Base-by-base conservation (phyloP, 2,113 vertebrate species). In the Phycodurus eques region DNA sequence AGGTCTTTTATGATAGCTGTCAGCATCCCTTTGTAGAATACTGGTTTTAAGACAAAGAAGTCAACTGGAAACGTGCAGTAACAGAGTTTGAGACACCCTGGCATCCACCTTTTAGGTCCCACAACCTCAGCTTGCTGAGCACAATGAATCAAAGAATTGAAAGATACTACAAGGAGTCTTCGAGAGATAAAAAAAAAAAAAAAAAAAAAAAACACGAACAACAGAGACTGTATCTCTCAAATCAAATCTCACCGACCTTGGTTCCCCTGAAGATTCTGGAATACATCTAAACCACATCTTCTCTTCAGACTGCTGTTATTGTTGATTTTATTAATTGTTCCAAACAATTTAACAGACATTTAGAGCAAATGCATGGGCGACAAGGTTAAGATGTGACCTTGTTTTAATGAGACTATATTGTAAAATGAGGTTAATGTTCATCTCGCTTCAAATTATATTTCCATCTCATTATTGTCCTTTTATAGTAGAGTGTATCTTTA, bases 1-100 rank as follows among this genome's bases (percentile, higher is more conserved):
- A 44, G 78, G 51, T 17, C 33, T 72, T 80, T 74, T 80, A 74
- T 72, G 44, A 61, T 76, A 71, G 77, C 61, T 78, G 76, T 81
- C 80, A 71, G 33, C 57, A 60, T 69, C 73, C 78, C 31, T 2
- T 59, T 67, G 27, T 80, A 65, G 74, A 79, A 69, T 71, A 57
- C 49, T 83, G 73, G 47, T 84, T 61, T 72, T 59, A 70, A 78
- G 77, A 64, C 76, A 5, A 47, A 17, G 72, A 81, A 89, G 79
- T 87, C 77, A 76, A 65, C 56, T 83, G 77, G 76, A 89, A 89
- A 84, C 68, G 51, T 81, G 80, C 71, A 65, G 82, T 83, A 82
- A 86, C 77, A 78, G 57, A 74, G 59, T 85, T 84, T 79, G 76
- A 89, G 72, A 87, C 66, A 78, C 72, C 74, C 72, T 54, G 61